Base-by-base conservation (phyloP, 2,797 vertebrate species). In the Gymnoscopelus microlampas region DNA sequence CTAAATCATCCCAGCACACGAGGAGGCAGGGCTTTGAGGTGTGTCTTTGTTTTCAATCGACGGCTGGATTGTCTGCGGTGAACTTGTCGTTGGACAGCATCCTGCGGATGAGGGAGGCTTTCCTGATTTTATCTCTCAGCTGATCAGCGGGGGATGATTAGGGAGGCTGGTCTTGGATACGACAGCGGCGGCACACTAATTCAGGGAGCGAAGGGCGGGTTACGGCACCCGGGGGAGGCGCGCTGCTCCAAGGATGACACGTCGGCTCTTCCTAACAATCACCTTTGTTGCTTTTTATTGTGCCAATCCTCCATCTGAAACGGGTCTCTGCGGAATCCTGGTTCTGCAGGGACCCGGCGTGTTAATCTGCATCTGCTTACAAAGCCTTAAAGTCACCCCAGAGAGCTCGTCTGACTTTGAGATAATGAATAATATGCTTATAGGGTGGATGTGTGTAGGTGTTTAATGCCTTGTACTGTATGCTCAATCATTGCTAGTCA, bases 101-200 rank as follows among this genome's bases (percentile, higher is more conserved):
- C 84, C 82, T 81, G 76, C 61, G 7, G 74, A 51, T 7, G 39
- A 64, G 74, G 19, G 57, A 82, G 80, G 71, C 58, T 63, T 68
- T 64, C 59, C 61, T 9, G 59, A 76, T 85, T 62, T 71, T 85
- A 85, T 88, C 85, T 73, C 55, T 61, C 75, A 50, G 68, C 53
- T 80, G 81, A 90, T 87, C 74, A 81, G 79, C 65, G 32, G 67
- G 76, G 63, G 78, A 83, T 85, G 87, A 89, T 91, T 82, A 76
- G 56, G 76, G 75, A 80, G 71, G 67, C 60, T 11, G 32, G 72
- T 12, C 63, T 15, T 39, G 19, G 55, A 72, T 76, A 77, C 56
- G 1, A 76, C 44, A 0, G 50, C 14, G 69, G 66, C 12, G 29
- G 73, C 74, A 76, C 76, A 73, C 71, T 77, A 73, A 81, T 80